Conservation (phyloP, 2,888 invertebrate species). For the Drosophila antonietae region DNA sequence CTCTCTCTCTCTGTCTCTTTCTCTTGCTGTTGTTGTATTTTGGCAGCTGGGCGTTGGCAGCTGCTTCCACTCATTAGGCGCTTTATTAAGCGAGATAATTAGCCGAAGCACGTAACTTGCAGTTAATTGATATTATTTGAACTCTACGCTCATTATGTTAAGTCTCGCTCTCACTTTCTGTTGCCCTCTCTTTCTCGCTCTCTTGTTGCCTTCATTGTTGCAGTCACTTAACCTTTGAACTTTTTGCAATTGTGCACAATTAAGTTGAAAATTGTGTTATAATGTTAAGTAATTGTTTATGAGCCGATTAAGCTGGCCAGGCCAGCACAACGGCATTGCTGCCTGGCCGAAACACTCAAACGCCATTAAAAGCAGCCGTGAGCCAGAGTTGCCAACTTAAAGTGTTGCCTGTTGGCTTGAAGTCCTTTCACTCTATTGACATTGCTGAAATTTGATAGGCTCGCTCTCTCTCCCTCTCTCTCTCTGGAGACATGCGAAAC, state of each 20-base stretch:
- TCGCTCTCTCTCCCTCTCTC: background rate
- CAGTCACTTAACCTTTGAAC: constrained; percentile 69
- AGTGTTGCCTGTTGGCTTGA: background rate
- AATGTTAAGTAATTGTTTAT: constrained; percentile 75
- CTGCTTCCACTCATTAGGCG: constrained; percentile 81
- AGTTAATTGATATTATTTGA: constrained; percentile 83
- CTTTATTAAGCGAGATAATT: constrained; percentile 82
- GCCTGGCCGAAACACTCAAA: constrained; percentile 33
- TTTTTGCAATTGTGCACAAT: constrained; percentile 73
- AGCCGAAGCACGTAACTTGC: constrained; percentile 78
- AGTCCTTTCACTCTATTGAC: background rate
- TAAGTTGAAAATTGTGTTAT: constrained; percentile 71
- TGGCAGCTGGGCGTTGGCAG: constrained; percentile 72
- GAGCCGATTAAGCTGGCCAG: constrained; percentile 58
- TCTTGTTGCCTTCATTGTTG: constrained; percentile 45
- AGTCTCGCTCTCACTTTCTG: constrained; percentile 32
- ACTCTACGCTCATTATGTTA: constrained; percentile 60
- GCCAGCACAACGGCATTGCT: constrained; percentile 26
- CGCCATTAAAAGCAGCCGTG: constrained; percentile 41
- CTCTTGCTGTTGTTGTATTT: constrained; percentile 44
- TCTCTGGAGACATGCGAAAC: background rate
- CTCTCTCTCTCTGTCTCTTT: background rate
- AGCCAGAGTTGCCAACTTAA: constrained; percentile 14
- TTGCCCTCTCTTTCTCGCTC: background rate
- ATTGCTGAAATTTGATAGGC: background rate